These are phyloP conservation scores for Sarotherodon lohbergeri DNA, from an alignment of 2,113 vertebrate genomes.

Conservation along the genomic window DNA sequence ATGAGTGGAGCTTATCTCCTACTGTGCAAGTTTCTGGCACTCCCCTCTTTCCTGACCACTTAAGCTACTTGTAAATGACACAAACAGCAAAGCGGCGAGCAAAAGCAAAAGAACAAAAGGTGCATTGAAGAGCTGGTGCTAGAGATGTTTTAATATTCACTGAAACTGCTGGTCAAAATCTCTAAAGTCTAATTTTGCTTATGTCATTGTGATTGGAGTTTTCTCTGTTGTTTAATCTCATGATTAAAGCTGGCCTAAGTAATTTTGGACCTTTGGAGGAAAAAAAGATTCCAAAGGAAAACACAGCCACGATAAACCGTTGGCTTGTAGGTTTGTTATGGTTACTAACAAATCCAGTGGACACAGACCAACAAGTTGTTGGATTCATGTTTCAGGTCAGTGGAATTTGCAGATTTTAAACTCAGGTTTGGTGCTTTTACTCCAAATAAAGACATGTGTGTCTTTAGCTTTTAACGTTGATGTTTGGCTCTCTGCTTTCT, in stretches of 20 bases:
- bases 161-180: not conserved
- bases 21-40: not conserved
- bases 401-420: not conserved
- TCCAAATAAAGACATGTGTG: not conserved
- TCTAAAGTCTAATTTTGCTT: not conserved
- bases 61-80: not conserved
- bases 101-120: not conserved
- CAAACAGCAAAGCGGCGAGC: not conserved
- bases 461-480: not conserved
- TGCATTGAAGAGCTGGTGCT: not conserved
- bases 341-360: not conserved
- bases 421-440: not conserved
- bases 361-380: not conserved
- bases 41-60: not conserved
- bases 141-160: not conserved
- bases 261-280: not conserved
- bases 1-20: not conserved
- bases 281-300: not conserved
- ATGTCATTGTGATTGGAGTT: not conserved
- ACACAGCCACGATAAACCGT: not conserved
- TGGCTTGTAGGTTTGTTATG: not conserved
- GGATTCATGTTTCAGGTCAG: not conserved
- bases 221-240: not conserved
- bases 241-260: not conserved
- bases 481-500: not conserved